These are phyloP conservation scores for Odontamblyopus lacepedii DNA, from an alignment of 2,797 vertebrate species.

Conservation along the genomic window DNA sequence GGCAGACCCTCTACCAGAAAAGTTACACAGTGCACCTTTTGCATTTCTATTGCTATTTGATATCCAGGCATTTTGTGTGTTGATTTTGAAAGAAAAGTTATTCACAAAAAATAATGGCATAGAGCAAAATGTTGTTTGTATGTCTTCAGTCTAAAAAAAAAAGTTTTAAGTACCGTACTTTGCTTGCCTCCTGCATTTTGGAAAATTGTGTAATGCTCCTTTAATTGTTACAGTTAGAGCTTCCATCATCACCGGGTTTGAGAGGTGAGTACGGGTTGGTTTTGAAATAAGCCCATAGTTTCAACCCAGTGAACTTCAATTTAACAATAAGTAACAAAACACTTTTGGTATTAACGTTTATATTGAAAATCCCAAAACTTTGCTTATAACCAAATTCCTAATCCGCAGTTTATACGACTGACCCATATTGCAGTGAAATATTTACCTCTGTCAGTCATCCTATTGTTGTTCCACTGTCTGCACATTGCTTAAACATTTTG, in stretches of 20 bases:
- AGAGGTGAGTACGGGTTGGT: not conserved
- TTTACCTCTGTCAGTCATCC: conserved; percentile 5
- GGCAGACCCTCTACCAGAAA: no score
- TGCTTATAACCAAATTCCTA: not conserved
- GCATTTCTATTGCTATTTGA: no score
- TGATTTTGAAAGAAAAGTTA: not conserved
- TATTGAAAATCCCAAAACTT: not conserved
- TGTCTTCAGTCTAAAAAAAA: not conserved
- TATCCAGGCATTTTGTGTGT: not conserved
- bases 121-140: no score
- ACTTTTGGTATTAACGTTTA: not conserved
- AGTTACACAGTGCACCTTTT: no score
- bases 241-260: not conserved
- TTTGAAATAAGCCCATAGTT: not conserved
- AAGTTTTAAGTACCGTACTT: not conserved
- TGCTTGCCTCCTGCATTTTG: not conserved
- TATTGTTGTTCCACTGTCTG: conserved; percentile 13
- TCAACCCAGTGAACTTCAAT: not conserved
- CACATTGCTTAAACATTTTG: conserved; percentile 13
- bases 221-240: not conserved
- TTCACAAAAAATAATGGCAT: not conserved
- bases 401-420: not conserved
- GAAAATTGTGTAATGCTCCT: not conserved
- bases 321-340: not conserved
- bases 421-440: conserved; percentile 2